Conservation (phyloP, 2,888 invertebrate species). For the Cosmorhoe ocellata region DNA sequence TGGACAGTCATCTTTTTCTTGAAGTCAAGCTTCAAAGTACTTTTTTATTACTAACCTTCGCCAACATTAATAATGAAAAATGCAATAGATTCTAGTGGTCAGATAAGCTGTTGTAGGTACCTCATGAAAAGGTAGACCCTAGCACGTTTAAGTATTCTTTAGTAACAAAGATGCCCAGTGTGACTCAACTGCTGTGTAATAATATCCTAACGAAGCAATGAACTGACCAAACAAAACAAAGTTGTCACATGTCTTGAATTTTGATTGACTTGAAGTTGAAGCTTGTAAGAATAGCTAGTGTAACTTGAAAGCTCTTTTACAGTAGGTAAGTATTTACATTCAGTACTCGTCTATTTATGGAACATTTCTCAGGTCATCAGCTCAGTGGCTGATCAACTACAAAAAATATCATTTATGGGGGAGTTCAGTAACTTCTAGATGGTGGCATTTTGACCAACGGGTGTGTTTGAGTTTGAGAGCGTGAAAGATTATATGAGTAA, state of each 20-base stretch:
- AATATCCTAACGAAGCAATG: constrained; percentile 9
- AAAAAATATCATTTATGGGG: too few relatives aligned
- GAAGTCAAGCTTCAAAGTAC: neutral
- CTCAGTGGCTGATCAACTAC: too few relatives aligned
- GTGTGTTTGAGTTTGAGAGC: too few relatives aligned
- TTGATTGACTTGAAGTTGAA: constrained; percentile 9
- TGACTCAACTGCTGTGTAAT: constrained; percentile 15
- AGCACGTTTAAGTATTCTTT: neutral
- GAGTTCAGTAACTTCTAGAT: too few relatives aligned
- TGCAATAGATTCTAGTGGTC: too few relatives aligned
- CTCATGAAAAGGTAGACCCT: too few relatives aligned
- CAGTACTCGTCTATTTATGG: too few relatives aligned
- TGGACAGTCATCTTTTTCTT: constrained; percentile 11
- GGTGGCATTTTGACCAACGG: too few relatives aligned
- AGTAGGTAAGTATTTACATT: neutral
- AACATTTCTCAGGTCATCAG: too few relatives aligned
- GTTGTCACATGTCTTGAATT: constrained; percentile 8
- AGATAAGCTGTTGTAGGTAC: too few relatives aligned
- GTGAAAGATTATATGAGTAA: too few relatives aligned
- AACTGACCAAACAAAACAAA: constrained; percentile 15
- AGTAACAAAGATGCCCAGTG: constrained; percentile 2
- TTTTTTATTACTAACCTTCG: constrained; percentile 8
- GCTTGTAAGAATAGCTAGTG: constrained; percentile 4
- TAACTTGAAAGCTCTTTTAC: constrained; percentile 10
- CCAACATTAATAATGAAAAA: too few relatives aligned